phyloP scores from a whole-genome alignment of 2,113 vertebrate species.

The Oxyruncus cristatus region DNA sequence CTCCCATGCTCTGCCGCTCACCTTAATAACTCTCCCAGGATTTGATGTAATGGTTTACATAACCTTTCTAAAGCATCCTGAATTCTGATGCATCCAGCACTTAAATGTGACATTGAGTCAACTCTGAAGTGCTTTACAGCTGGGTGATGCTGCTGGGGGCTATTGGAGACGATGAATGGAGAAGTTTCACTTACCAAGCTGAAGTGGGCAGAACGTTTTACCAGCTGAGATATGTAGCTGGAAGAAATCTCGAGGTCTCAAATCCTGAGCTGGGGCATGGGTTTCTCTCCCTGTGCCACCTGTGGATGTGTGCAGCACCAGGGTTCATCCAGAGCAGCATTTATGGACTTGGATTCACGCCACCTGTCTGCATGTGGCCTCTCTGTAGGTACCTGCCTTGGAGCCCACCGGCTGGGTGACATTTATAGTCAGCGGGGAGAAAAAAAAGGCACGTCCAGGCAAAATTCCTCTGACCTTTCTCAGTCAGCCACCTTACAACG shows the following conservation, averaged over 20 bases:
- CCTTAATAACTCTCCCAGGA: constrained; percentile 48
- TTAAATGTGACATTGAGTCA: constrained; percentile 52
- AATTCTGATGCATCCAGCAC: constrained; percentile 27
- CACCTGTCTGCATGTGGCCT: neutral
- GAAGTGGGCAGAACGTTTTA: neutral
- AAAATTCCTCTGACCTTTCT: constrained; percentile 40
- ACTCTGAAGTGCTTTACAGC: neutral
- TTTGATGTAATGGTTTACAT: constrained; percentile 58
- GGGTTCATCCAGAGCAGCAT: neutral
- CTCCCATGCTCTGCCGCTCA: constrained; percentile 48
- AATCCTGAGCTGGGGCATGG: rapidly evolving
- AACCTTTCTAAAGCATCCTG: constrained; percentile 47
- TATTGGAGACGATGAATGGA: neutral
- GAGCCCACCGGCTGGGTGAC: neutral
- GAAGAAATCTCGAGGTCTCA: neutral
- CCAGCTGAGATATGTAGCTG: neutral
- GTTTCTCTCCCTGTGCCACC: neutral
- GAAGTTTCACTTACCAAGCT: neutral
- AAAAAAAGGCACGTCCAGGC: neutral
- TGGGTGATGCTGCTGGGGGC: neutral
- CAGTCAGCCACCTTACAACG: neutral
- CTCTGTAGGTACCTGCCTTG: neutral
- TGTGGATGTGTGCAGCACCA: rapidly evolving
- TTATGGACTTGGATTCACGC: neutral
- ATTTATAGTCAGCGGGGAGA: neutral